Conservation (phyloP, 2,888 invertebrate species). For the Julus scanicus region DNA sequence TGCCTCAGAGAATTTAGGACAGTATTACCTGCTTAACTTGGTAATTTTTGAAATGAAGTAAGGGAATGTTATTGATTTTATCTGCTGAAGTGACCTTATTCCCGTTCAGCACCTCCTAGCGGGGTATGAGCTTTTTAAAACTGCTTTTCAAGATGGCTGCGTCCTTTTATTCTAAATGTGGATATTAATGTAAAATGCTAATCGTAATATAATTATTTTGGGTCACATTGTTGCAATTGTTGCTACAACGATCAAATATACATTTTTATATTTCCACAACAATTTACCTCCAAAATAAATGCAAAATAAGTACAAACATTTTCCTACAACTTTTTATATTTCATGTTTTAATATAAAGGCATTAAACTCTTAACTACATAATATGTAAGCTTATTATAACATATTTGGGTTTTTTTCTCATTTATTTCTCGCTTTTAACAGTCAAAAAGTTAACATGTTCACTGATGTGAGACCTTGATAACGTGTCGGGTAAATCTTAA, state of each 20-base stretch:
- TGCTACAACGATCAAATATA: too few relatives aligned
- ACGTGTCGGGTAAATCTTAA: not conserved
- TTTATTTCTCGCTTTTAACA: not conserved
- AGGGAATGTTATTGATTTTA: not conserved
- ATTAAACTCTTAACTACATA: not conserved
- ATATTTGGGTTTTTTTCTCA: not conserved
- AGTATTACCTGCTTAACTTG: not conserved
- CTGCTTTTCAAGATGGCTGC: too few relatives aligned
- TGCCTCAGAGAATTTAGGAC: not conserved
- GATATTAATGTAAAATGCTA: too few relatives aligned
- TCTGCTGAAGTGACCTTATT: too few relatives aligned
- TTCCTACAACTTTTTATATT: not conserved
- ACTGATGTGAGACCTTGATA: conserved; percentile 8
- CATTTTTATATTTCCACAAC: too few relatives aligned
- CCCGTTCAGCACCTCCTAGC: too few relatives aligned
- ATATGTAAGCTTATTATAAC: not conserved
- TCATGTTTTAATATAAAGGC: not conserved
- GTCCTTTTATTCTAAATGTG: too few relatives aligned
- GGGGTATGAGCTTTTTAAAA: too few relatives aligned
- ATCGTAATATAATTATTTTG: too few relatives aligned
- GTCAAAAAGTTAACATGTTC: not conserved
- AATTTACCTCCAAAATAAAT: too few relatives aligned
- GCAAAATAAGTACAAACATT: too few relatives aligned
- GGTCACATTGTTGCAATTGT: too few relatives aligned
- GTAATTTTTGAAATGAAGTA: not conserved